Evolutionary conservation across 35 echinoderm and acorn worm genomes (phyloP), one percentile per base, ranked within the genome.

Genomic region (Apostichopus californicus): DNA sequence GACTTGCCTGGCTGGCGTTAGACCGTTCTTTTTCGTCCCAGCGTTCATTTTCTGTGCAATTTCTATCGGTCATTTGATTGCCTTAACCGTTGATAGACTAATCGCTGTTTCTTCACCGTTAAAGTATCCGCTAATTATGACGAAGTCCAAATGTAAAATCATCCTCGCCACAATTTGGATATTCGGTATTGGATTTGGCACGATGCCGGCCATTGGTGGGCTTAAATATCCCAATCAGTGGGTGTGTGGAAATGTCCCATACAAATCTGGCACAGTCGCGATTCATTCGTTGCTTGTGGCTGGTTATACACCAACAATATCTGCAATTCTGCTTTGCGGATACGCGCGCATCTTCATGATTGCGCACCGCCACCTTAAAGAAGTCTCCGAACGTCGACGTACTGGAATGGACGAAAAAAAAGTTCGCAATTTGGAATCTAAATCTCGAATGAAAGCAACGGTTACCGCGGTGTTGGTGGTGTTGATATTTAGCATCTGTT

Each of bases 381-480:
- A 89, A 15, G 2, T 89, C 5, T 73, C 86, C 1, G 5, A 6
- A 24, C 12, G 61, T 17, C 7, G 86, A 89, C 8, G 5, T 13
- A 9, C 20, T 8, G 20, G 86, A 2, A 89, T 89, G 86, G 46
- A 75, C 25, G 24, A 21, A 52, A 26, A 14, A 54, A 89, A 54
- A 89, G 86, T 89, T 75, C 86, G 52, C 9, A 9, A 73, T 20
- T 65, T 89, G 86, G 89, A 91, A 66, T 57, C 89, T 18, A 79
- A 91, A 78, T 78, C 72, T 28, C 71, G 71, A n/a, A 59, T 78
- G 28, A 77, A 66, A 52, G 77, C 73, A 57, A 91, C 89, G 0
- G 73, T 91, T 4, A 91, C 89, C 17, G 28, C 89, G 60, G 89
- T 91, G 56, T 56, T 91, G 17, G 77, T 91, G 17, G 71, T 91